Conservation (phyloP, 1,140 invertebrate species). For the Ips typographus region DNA sequence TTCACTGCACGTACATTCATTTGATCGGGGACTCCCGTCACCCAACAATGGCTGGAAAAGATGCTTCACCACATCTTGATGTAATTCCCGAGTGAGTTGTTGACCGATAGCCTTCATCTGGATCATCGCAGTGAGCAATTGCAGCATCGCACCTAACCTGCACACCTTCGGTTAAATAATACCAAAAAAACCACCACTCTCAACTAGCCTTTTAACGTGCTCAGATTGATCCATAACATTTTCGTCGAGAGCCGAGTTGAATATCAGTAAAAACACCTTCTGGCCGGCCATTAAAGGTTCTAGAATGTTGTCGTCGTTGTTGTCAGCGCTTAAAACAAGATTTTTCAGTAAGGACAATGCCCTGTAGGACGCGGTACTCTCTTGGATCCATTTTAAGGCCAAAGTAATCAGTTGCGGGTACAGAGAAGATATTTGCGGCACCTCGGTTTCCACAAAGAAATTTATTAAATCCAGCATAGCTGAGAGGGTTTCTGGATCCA, state of each 20-base stretch:
- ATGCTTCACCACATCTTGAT: slow-evolving; percentile 34
- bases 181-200: too few species aligned
- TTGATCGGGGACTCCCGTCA: slow-evolving; percentile 33
- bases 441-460: slow-evolving; percentile 53
- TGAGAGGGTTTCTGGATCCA: slow-evolving; percentile 53
- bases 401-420: slow-evolving; percentile 53
- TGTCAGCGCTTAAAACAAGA: slow-evolving; percentile 40
- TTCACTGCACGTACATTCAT: slow-evolving; percentile 28
- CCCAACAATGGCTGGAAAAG: slow-evolving; percentile 39
- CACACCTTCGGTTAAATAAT: not conserved
- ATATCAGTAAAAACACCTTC: slow-evolving; percentile 41
- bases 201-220: slow-evolving; percentile 37
- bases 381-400: slow-evolving; percentile 55
- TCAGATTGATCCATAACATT: slow-evolving; percentile 34
- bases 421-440: slow-evolving; percentile 48
- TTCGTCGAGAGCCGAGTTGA: slow-evolving; percentile 38
- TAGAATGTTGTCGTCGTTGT: slow-evolving; percentile 37
- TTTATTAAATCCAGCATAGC: slow-evolving; percentile 58
- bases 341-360: slow-evolving; percentile 43
- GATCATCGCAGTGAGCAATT: slow-evolving; percentile 55
- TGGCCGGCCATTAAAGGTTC: slow-evolving; percentile 38
- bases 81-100: slow-evolving; percentile 41
- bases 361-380: slow-evolving; percentile 40
- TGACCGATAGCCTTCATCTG: slow-evolving; percentile 47
- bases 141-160: slow-evolving; percentile 51